Evolutionary conservation across 2,113 vertebrate genomes (phyloP), one percentile per base, ranked within the genome.

Genomic region (Apodemus speciosus): DNA sequence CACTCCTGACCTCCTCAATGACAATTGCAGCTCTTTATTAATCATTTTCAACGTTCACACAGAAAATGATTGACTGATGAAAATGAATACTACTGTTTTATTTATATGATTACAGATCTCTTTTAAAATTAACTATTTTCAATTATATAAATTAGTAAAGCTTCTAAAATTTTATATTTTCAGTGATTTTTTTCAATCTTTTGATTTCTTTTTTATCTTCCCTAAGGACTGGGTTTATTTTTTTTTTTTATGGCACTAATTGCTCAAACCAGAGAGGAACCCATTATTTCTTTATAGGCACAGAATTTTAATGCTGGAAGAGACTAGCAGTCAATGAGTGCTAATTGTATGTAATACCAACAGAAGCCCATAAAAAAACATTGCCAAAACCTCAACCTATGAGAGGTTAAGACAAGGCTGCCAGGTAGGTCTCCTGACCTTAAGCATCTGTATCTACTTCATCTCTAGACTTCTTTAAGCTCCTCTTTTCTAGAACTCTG

Each of bases 221-320:
- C 69, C 89, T 89, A 92, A 75, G 4, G 25, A 90, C 2, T 64
- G 49, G 27, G n/a, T n/a, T n/a, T n/a, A n/a, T 8, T 23, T 9
- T 79, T 53, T 3, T 60, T 94, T 95, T 87, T 81, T 87, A 86
- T 89, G 49, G 27, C 53, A 76, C 80, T 96, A 92, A 94, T 87
- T 95, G 75, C 64, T 89, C 62, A 76, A 94, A 97, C 88, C 20
- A 93, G 66, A 85, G 73, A 83, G 4, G 56, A 68, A 7, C 4
- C 49, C 56, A 96, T 95, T 92, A 95, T 94, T 96, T 96, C 77
- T 90, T 95, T 79, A 94, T 90, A 94, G 46, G 6, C 9, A 93
- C 43, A 76, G 68, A 86, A 94, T 51, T 90, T 94, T 95, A 94
- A 94, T 92, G 38, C 16, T 77, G 64, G 38, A 79, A 94, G 5